Evolutionary conservation across 2,797 vertebrate genomes (phyloP).

Genomic region (Melanotaenia pygmaea): DNA sequence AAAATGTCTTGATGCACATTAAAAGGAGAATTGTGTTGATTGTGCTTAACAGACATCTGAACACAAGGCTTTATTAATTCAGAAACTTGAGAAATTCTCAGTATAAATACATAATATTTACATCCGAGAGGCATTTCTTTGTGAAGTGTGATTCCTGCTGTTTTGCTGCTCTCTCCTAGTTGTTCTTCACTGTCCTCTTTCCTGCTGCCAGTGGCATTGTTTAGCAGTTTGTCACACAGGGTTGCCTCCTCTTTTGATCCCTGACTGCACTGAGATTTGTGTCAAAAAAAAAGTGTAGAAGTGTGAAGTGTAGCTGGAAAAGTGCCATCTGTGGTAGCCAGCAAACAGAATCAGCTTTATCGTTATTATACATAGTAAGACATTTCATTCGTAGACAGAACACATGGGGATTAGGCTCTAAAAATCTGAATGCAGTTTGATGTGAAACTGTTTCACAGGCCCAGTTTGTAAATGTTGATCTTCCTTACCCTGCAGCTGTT

Average conservation of each 20-base stretch:
- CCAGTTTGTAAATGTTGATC: neutral
- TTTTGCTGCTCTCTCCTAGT: neutral
- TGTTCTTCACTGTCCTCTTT: neutral
- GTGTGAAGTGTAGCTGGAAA: neutral
- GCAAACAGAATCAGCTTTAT: no score
- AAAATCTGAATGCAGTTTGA: neutral
- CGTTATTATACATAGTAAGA: neutral
- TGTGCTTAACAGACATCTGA: neutral
- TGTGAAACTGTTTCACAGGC: neutral
- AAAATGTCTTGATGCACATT: neutral
- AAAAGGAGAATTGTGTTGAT: neutral
- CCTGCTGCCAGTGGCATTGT: neutral
- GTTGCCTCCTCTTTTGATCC: conserved; percentile 6
- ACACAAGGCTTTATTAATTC: neutral
- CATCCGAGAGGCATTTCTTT: neutral
- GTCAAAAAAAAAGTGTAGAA: conserved; percentile 2
- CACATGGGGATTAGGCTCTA: neutral
- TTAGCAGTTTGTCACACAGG: neutral
- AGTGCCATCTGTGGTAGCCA: conserved; percentile 1
- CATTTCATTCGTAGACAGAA: conserved; percentile 1
- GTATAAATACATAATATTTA: neutral
- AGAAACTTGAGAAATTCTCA: neutral
- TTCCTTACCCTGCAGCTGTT: conserved; percentile 2
- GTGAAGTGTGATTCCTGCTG: neutral
- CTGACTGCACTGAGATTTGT: conserved; percentile 12